Conservation (phyloP, 2,888 invertebrate genomes). For the Lathronympha strigana region DNA sequence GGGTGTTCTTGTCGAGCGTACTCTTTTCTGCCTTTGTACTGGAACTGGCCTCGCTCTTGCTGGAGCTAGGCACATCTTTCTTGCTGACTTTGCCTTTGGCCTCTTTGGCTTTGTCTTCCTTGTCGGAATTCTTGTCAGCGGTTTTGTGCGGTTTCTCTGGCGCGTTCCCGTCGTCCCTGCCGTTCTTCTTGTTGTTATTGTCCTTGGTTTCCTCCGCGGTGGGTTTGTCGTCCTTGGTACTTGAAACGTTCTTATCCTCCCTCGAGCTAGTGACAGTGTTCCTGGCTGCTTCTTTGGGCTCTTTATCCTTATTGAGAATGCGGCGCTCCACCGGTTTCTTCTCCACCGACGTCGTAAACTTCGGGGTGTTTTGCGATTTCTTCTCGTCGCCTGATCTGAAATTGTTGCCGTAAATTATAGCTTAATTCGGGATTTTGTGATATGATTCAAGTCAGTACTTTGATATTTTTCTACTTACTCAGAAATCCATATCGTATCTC, state of each 20-base stretch:
- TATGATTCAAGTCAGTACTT: not conserved
- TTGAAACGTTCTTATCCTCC: constrained; percentile 54
- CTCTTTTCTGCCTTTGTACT: constrained; percentile 10
- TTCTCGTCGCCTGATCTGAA: constrained; percentile 63
- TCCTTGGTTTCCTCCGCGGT: constrained; percentile 46
- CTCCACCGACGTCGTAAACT: constrained; percentile 52
- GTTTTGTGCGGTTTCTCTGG: constrained; percentile 17
- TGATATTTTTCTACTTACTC: constrained; percentile 2
- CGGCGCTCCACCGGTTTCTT: constrained; percentile 63
- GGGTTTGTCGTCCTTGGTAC: constrained; percentile 48
- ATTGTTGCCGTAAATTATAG: not conserved
- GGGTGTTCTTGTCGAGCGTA: not conserved
- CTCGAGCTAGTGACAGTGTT: constrained; percentile 52
- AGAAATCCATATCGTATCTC: not conserved
- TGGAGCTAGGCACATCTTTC: constrained; percentile 29
- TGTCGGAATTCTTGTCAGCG: not conserved
- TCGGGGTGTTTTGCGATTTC: constrained; percentile 52
- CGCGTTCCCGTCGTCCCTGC: constrained; percentile 7
- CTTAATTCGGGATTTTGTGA: not conserved
- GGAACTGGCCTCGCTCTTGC: constrained; percentile 16
- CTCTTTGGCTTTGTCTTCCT: constrained; percentile 22
- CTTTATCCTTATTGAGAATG: constrained; percentile 68
- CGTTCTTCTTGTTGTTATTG: constrained; percentile 3
- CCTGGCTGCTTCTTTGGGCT: constrained; percentile 65
- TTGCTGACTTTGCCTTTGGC: constrained; percentile 12